Base-by-base conservation (phyloP, 2,797 vertebrate genomes). In the Sphenopsis melanotis region DNA sequence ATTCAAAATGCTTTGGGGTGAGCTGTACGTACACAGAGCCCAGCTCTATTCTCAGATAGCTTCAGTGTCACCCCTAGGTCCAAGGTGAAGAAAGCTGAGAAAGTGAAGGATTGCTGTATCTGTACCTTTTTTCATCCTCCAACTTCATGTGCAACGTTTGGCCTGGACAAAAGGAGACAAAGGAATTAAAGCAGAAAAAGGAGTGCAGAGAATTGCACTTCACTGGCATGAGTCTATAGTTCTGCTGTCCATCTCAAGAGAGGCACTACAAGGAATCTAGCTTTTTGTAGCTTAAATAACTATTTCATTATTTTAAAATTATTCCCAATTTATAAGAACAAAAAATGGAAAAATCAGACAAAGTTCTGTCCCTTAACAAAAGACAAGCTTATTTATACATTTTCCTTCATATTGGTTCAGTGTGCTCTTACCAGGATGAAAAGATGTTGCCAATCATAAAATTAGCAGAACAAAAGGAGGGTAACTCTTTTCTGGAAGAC, bases 201-300 rank as follows among this genome's bases (percentile, higher is more conserved):
- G 42, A 21, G 5, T 32, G 5, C 23, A 41, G 32, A 74, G 23
- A 78, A 71, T 11, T 68, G 24, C 19, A 30, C 5, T 6, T 78
- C 34, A 4, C 7, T 42, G 13, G 3, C 11, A 12, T 10, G 2
- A 7, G 4, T 42, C 27, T 8, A 0, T 19, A 30, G 46, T 93
- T 72, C n/a, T 86, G 20, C n/a, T 36, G 10, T 37, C 16, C 42
- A 47, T 14, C 21, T 39, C 22, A 83, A 78, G 27, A 53, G 11
- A 57, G 16, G 30, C 2, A 1, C 11, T 44, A 24, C 11, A 66
- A 44, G 9, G 13, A 83, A 63, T 20, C 8, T 7, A 77, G 4
- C 1, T 44, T 6, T 50, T 52, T n/a, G 32, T 52, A 64, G 15
- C 7, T 70, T 65, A 82, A 80, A 44, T 55, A 44, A 18, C 14